Base-by-base conservation (phyloP, 2,888 invertebrate species). In the Resseliella maxima region DNA sequence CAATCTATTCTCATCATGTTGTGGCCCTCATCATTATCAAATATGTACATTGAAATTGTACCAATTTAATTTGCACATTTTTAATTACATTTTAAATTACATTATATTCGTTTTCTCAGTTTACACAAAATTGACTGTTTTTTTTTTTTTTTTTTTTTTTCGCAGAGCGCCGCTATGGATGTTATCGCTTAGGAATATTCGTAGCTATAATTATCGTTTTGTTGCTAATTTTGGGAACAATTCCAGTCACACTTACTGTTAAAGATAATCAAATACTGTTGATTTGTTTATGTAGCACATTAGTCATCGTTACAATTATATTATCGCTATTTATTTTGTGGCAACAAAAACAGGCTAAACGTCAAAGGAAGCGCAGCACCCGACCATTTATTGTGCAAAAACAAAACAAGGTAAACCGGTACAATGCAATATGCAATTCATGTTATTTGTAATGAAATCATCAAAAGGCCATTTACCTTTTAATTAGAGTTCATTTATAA, bases 161-260 rank as follows among this genome's bases (percentile, higher is more conserved):
- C 18, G 72, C 83, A 83, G 83, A 83, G 38, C 83, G 83, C 36
- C 36, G 38, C 21, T 83, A 83, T 83, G 83, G 83, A 38, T 83
- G 83, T 18, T 83, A 83, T 83, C 83, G 83, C 12, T 83, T 83
- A n/a, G 83, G 83, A n/a, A 38, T 38, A 83, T 83, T 83, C 24
- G 83, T 38, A n/a, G 12, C 83, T 1, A 83, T 38, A 38, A 83
- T 83, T 83, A 83, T 83, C 83, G 83, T 83, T n/a, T 24, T 38
- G 38, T 12, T 83, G 83, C 38, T 83, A 83, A 83, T 83, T 38
- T 83, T 83, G n/a, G 83, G 83, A 21, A 83, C 83, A 36, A 83
- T 83, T 83, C 83, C 83, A 83, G 83, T 83, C 83, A 83, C 83
- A 83, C 38, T 83, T 38, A 83, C 83, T 38, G 38, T 83, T 6